phyloP scores from a whole-genome alignment of 30 jellyfish, hydroid and myxozoan species.

The Turritopsis rubra region DNA sequence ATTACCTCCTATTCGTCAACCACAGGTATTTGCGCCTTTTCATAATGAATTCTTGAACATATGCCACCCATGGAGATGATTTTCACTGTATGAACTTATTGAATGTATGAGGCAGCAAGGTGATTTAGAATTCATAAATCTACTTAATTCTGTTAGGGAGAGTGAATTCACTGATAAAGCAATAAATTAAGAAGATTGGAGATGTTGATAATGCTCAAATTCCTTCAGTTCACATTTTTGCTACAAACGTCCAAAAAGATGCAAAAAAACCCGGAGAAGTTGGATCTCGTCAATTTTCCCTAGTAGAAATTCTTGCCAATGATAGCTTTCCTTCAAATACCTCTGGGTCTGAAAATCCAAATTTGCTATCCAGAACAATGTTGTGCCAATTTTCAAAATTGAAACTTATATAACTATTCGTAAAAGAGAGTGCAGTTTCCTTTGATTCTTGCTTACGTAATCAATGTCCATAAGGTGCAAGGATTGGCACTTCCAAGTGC shows the following conservation, averaged over 20 bases:
- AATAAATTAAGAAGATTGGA: too few species aligned
- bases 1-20: neutral
- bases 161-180: neutral
- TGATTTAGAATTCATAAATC: neutral
- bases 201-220: too few species aligned
- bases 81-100: neutral
- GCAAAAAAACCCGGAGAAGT: too few species aligned
- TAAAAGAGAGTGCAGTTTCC: neutral
- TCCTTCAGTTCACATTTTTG: too few species aligned
- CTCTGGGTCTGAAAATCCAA: neutral
- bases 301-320: too few species aligned
- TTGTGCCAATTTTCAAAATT: neutral
- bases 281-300: too few species aligned
- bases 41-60: neutral
- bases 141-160: neutral
- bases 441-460: neutral
- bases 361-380: neutral
- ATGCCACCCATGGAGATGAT: constrained; percentile 3
- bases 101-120: constrained; percentile 5
- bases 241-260: too few species aligned
- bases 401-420: neutral
- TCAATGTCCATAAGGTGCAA: neutral
- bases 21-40: neutral
- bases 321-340: too few species aligned
- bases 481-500: neutral